Conservation (phyloP, 2,797 vertebrate species). For the Heteromormyrus szaboi region DNA sequence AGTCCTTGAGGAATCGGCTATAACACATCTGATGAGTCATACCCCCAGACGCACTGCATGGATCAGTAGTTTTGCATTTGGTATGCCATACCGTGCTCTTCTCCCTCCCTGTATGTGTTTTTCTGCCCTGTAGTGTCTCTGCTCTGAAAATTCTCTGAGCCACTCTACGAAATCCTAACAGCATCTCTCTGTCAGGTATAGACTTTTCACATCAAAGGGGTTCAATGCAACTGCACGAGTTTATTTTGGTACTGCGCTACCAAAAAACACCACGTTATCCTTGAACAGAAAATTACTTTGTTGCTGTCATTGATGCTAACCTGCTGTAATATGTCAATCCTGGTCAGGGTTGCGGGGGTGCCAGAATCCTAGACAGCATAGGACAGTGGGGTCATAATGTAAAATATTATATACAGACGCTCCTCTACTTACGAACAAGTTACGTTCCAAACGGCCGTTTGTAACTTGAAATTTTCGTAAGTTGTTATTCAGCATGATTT, state of each 20-base stretch:
- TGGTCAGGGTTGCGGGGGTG: not conserved
- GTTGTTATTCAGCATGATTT: too few species aligned
- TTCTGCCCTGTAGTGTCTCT: not conserved
- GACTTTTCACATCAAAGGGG: not conserved
- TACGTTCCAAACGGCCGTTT: too few species aligned
- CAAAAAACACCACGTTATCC: not conserved
- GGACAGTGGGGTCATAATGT: not conserved
- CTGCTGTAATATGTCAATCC: not conserved
- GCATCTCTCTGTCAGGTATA: not conserved
- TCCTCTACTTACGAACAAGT: too few species aligned
- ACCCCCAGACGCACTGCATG: not conserved
- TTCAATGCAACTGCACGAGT: not conserved
- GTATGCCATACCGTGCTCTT: not conserved
- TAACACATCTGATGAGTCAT: constrained; percentile 21
- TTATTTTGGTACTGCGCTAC: not conserved
- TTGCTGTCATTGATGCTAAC: not conserved
- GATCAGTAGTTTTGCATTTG: not conserved
- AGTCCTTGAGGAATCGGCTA: not conserved
- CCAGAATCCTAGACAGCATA: not conserved
- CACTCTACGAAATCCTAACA: not conserved
- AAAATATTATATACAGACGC: not conserved
- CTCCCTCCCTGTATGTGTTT: not conserved
- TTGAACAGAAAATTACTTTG: not conserved
- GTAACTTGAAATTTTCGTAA: too few species aligned
- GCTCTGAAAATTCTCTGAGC: not conserved